Base-by-base conservation (phyloP, 2,888 invertebrate genomes). In the Drosophila subquinaria region DNA sequence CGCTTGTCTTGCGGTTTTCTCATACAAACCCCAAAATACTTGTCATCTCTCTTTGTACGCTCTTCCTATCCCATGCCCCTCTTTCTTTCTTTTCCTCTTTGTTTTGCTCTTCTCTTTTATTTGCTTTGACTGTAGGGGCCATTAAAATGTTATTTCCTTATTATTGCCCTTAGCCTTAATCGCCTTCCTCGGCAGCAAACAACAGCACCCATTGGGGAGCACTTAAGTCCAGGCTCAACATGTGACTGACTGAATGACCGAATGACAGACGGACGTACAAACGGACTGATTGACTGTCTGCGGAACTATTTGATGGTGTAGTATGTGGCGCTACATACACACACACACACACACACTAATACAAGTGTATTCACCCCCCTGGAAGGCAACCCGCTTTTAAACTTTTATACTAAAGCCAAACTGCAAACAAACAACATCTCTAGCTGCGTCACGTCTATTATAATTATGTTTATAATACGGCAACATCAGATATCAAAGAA, bases 81-180 rank as follows among this genome's bases (percentile, higher is more conserved):
- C 4, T 30, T 40, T 20, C 56, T 38, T 35, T n/a, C 23, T 33
- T 23, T 33, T 23, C 51, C 11, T 40, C 27, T 30, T 13, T 68
- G 30, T 51, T 50, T 36, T 11, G 47, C 38, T 27, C 23, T 60
- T 53, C 27, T 55, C 56, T 42, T 61, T 55, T 55, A 59, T 64
- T 66, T 77, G 59, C 45, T 68, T 67, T 51, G 48, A 43, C 43
- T 57, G 55, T 43, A 43, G 69, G 55, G 57, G 51, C 74, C 88
- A 86, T 86, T 86, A 89, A 88, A 86, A 89, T 89, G 89, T 86
- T 86, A 89, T 86, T 86, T 86, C 89, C 88, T 89, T 89, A 86
- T 86, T 89, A 86, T 89, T 89, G 87, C 89, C 80, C 89, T 79
- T 67, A 76, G 76, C 79, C 79, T 79, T 85, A 88, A 89, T 81